phyloP scores from a whole-genome alignment of 2,888 invertebrate genomes.

The Charanyca ferruginea region DNA sequence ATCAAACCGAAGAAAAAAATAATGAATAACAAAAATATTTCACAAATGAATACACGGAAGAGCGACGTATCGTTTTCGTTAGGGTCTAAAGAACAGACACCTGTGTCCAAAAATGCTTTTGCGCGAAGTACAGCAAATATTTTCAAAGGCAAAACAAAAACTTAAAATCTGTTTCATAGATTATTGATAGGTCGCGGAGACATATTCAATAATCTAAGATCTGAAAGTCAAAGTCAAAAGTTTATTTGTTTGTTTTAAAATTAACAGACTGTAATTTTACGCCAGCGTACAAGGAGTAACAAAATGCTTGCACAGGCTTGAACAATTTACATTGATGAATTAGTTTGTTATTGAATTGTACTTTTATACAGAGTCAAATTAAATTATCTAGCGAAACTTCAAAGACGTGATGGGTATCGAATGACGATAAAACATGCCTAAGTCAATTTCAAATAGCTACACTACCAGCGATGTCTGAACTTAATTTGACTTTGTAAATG shows the following conservation, averaged over 20 bases:
- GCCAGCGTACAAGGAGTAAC: background rate
- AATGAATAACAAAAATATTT: slow-evolving; percentile 31
- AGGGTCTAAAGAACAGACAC: slow-evolving; percentile 35
- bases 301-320: no score
- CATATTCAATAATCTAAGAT: no score
- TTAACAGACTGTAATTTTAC: slow-evolving; percentile 6
- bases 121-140: slow-evolving; percentile 26
- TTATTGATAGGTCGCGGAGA: no score
- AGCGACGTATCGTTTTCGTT: slow-evolving; percentile 66
- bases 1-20: slow-evolving; percentile 44
- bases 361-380: background rate
- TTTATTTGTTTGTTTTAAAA: no score
- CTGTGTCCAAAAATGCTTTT: slow-evolving; percentile 35
- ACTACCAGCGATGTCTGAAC: no score
- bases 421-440: background rate
- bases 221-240: no score
- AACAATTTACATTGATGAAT: background rate
- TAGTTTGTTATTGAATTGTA: no score
- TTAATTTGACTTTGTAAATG: background rate
- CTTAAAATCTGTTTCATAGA: slow-evolving; percentile 14
- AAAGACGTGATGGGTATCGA: background rate
- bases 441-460: background rate
- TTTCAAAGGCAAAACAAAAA: slow-evolving; percentile 44
- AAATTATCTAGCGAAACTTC: background rate
- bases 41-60: slow-evolving; percentile 36